Base-by-base conservation (phyloP, 2,888 invertebrate species). In the Xanthia icteritia region DNA sequence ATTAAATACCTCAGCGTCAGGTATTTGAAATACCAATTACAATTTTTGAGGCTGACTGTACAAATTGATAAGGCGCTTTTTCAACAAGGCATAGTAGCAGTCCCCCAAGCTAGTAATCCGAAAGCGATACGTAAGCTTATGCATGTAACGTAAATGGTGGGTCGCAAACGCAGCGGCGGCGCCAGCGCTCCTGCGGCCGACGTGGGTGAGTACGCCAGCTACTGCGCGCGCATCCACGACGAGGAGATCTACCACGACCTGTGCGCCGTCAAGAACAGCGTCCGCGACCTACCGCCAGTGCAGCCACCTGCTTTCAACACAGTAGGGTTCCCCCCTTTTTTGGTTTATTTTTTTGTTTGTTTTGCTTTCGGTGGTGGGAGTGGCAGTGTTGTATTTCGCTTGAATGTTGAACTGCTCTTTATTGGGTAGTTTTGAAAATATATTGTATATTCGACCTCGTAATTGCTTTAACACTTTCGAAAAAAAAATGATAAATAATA, bases 221-320 rank as follows among this genome's bases (percentile, higher is more conserved):
- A 97, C 96, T 97, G 97, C 97, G 97, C 98, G 94, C 97, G 98
- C 95, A 97, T 97, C 93, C 98, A 98, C 97, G 98, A 98, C 94
- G 99, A 99, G 95, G 98, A 99, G 97, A 98, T 99, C 95, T 99
- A 99, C 97, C 99, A 99, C 97, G 99, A 99, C 97, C 97, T 99
- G 93, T 99, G 98, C 97, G 98, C 98, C 90, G 97, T 98, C 92
- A 97, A 97, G 95, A 95, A 95, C 89, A 95, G 94, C 90, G 87
- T 87, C 61, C 94, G 96, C 92, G 96, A 96, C 91, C 96, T 95
- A 94, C 96, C 96, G 94, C 95, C 96, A 93, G 94, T 91, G 84
- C 92, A 93, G 90, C 93, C 94, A 91, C 94, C 94, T 92, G 93
- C 95, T 94, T 94, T 94, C 92, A 94, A 95, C 94, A 93, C 97